Conservation (phyloP, 2,888 invertebrate species). For the Bembecia ichneumoniformis region DNA sequence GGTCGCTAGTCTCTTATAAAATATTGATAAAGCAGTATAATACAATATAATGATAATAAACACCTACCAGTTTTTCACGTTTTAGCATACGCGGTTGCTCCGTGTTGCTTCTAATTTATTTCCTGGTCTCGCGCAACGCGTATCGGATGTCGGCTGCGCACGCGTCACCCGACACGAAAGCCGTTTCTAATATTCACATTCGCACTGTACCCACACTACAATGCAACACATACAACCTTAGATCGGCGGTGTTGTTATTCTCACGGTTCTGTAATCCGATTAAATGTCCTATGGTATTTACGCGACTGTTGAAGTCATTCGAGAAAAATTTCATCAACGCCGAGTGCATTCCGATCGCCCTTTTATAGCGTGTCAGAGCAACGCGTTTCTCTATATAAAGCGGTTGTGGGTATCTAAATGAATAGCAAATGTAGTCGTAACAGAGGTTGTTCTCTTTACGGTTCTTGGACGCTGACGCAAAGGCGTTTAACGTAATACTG, state of each 20-base stretch:
- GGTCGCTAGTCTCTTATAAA: too few species aligned
- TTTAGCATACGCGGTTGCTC: slow-evolving; percentile 32
- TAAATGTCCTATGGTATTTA: slow-evolving; percentile 21
- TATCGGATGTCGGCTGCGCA: slow-evolving; percentile 49
- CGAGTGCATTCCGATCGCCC: slow-evolving; percentile 33
- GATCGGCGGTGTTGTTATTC: slow-evolving; percentile 3
- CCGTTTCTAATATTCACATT: slow-evolving; percentile 25
- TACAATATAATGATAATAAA: background rate
- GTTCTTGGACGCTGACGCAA: slow-evolving; percentile 21
- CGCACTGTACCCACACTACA: too few species aligned
- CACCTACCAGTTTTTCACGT: slow-evolving; percentile 17
- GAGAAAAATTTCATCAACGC: slow-evolving; percentile 30
- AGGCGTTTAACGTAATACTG: slow-evolving; percentile 24
- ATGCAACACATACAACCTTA: too few species aligned
- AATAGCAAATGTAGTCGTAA: slow-evolving; percentile 50
- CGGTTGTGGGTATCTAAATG: slow-evolving; percentile 38
- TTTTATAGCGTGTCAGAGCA: slow-evolving; percentile 35
- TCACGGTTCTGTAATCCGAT: slow-evolving; percentile 7
- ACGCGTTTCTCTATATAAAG: slow-evolving; percentile 49
- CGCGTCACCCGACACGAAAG: slow-evolving; percentile 43
- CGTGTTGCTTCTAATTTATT: slow-evolving; percentile 35
- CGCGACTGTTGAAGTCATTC: slow-evolving; percentile 30
- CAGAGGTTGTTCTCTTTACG: slow-evolving; percentile 34
- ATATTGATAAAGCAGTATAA: background rate
- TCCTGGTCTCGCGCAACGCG: slow-evolving; percentile 56